Evolutionary conservation across 2,113 vertebrate genomes (phyloP).

Genomic region (Callaeas wilsoni): DNA sequence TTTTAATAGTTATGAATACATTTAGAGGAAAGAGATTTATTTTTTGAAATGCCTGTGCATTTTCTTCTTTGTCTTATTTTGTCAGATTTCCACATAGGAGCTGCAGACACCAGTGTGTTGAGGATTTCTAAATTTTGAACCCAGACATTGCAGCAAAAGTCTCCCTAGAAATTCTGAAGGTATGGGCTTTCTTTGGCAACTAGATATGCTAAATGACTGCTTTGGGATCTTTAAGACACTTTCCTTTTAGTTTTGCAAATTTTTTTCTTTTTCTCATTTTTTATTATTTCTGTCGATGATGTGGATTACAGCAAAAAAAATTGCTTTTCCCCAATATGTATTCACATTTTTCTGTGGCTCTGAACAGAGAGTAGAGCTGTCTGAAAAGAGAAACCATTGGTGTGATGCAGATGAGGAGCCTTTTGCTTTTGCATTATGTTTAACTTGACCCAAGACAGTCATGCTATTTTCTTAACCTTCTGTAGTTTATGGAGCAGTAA

Average conservation of each 20-base stretch:
- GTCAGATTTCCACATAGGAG: neutral
- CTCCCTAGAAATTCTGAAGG: neutral
- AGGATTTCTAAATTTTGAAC: neutral
- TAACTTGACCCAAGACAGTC: neutral
- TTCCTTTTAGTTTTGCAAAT: neutral
- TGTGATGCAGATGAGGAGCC: accelerated
- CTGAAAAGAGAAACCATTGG: neutral
- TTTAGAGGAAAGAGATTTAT: neutral
- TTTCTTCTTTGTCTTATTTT: neutral
- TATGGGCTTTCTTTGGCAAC: neutral
- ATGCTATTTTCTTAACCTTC: neutral
- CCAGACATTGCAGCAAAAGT: neutral
- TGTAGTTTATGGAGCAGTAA: neutral
- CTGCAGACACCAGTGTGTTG: neutral
- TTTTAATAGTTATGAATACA: neutral
- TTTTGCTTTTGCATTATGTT: neutral
- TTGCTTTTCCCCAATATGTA: accelerated
- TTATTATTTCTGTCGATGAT: neutral
- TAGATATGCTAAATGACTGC: neutral
- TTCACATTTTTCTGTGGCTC: neutral
- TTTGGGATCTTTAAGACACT: neutral
- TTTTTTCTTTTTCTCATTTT: neutral
- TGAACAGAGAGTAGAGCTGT: neutral
- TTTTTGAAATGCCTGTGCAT: neutral
- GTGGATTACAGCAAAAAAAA: neutral